Base-by-base conservation (phyloP, 2,797 vertebrate genomes). In the Sebastolobus altivelis region DNA sequence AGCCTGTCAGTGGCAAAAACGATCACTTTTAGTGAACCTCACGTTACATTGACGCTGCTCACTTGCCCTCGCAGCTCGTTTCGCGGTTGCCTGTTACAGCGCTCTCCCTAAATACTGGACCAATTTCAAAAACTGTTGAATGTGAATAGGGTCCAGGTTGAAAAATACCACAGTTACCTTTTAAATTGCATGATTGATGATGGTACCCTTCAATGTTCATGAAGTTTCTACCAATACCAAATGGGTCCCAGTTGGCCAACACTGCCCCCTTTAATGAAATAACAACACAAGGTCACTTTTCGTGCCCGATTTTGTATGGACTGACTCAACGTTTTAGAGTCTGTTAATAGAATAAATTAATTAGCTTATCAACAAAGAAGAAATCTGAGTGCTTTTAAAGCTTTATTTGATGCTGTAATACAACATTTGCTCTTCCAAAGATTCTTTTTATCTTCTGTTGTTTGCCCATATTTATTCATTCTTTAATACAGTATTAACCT, bases 221-320 rank as follows among this genome's bases (percentile, higher is more conserved):
- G 6, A 14, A 22, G 54, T 49, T 37, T 61, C 10, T 6, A 52
- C 49, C 20, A 62, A 67, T 58, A 70, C 10, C 14, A 33, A 59
- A 65, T 27, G 49, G 14, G 8, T 31, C 25, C 29, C 2, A 1
- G 29, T 8, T 4, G 22, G 5, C 60, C 37, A 11, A 16, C 20
- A 56, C 62, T 70, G 46, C n/a, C 58, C 20, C 31, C 46, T 49
- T 2, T 33, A 8, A 38, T 18, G 11, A 25, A 29, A 46, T 29
- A 27, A 33, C 18, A 66, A 60, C 9, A 11, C 70, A 76, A 25
- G 59, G 43, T 76, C 38, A 46, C 46, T 61, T 25, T 52, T 8
- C 25, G 18, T 0, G 10, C 43, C 43, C 43, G 14, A 46, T n/a
- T 38, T 31, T 35, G 25, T 66, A 54, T 18, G 1, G 33, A 33